Conservation (phyloP, 2,797 vertebrate genomes). For the Bradypodion pumilum region DNA sequence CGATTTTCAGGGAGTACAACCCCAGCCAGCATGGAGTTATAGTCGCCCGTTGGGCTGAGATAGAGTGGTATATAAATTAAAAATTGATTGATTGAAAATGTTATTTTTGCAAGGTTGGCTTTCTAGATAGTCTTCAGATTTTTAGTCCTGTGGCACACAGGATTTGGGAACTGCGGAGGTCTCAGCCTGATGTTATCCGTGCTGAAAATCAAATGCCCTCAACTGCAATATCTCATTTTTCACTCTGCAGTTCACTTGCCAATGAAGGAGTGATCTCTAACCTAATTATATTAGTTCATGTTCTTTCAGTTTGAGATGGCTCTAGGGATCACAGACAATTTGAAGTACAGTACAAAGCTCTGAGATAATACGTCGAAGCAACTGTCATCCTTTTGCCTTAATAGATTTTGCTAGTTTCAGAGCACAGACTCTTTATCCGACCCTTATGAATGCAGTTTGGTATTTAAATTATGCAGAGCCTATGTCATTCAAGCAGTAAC, state of each 20-base stretch:
- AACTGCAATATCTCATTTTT: conserved; percentile 27
- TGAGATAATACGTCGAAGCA: conserved; percentile 47
- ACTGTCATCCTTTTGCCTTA: conserved; percentile 40
- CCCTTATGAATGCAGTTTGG: conserved; percentile 41
- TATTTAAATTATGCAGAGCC: conserved; percentile 50
- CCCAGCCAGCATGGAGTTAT: no score
- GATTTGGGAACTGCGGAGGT: conserved; percentile 11
- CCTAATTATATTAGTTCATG: conserved; percentile 42
- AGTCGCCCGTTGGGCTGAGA: no score
- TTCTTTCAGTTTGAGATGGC: conserved; percentile 37
- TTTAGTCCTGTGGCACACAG: background rate
- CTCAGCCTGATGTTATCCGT: conserved; percentile 17
- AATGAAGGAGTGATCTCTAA: conserved; percentile 20
- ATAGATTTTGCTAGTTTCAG: conserved; percentile 44
- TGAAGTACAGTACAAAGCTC: conserved; percentile 36
- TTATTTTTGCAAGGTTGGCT: background rate
- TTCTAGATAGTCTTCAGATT: background rate
- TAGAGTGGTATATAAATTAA: no score
- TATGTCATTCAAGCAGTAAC: conserved; percentile 44
- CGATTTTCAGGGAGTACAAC: no score
- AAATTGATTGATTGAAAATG: no score
- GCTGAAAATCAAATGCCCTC: conserved; percentile 17
- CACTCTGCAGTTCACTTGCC: background rate
- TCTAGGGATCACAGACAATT: conserved; percentile 44
- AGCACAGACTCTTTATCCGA: conserved; percentile 38